phyloP scores from a whole-genome alignment of 2,888 invertebrate species.

The Incurvaria masculella region DNA sequence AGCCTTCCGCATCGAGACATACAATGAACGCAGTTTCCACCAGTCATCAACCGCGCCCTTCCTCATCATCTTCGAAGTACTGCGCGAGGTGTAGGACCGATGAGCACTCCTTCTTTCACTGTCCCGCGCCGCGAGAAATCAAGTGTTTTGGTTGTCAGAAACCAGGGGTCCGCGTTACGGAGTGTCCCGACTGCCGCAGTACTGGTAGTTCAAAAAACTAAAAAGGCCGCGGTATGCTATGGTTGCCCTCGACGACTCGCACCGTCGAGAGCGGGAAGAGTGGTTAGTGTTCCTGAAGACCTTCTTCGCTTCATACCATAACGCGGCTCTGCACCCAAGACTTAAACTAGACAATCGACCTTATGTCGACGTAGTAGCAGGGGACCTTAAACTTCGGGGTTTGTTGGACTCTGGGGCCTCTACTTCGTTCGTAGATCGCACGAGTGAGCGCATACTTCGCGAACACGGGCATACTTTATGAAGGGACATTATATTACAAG shows the following conservation, averaged over 20 bases:
- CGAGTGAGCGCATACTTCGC: background rate
- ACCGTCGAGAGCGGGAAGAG: background rate
- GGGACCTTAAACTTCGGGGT: too few species aligned
- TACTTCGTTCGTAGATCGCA: background rate
- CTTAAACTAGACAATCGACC: too few species aligned
- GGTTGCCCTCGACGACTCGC: background rate
- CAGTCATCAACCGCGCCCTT: too few species aligned
- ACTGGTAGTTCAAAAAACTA: too few species aligned
- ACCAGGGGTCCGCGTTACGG: background rate
- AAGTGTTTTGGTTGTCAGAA: background rate
- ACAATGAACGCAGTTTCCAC: too few species aligned
- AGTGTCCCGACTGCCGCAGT: background rate
- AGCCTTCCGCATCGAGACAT: background rate
- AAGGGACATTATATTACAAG: background rate
- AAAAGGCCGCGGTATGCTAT: background rate
- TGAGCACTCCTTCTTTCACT: background rate
- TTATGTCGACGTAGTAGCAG: too few species aligned
- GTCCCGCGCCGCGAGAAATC: background rate
- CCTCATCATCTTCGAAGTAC: too few species aligned
- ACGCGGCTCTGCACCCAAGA: too few species aligned
- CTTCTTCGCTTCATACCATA: background rate
- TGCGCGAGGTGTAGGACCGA: background rate
- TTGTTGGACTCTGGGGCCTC: conserved; percentile 1
- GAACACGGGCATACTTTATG: background rate
- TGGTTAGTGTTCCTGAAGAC: background rate